These are phyloP conservation scores for Haliclona indistincta DNA, from an alignment of 37 sponge, comb jelly and placozoan genomes.

Conservation along the genomic window DNA sequence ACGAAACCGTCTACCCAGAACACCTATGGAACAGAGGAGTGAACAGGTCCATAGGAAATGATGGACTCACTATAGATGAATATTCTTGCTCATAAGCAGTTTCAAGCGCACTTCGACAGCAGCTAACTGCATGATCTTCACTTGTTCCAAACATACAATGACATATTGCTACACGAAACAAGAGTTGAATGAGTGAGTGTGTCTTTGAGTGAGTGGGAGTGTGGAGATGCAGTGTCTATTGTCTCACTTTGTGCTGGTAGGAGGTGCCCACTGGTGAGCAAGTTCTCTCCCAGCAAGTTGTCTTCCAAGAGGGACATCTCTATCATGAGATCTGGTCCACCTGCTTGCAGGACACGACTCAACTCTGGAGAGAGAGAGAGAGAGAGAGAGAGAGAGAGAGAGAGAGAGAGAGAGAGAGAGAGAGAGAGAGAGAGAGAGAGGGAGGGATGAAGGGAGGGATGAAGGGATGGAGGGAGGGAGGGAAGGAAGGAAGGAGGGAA, in stretches of 20 bases:
- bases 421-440: conserved; percentile 1
- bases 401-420: conserved; percentile 8
- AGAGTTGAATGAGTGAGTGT: too few relatives aligned
- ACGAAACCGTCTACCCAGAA: conserved; percentile 70
- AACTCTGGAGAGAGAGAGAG: too few relatives aligned
- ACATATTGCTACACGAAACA: conserved; percentile 27
- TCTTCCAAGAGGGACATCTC: conserved; percentile 46
- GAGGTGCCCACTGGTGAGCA: conserved; percentile 49
- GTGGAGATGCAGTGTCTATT: neutral
- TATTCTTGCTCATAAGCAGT: conserved; percentile 7
- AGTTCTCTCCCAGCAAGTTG: conserved; percentile 46
- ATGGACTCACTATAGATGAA: conserved; percentile 8
- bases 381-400: neutral
- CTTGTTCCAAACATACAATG: conserved; percentile 55
- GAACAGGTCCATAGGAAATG: neutral
- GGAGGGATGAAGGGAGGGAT: too few relatives aligned
- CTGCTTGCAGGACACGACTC: neutral
- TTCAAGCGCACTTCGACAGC: conserved; percentile 30
- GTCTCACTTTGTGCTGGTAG: conserved; percentile 40
- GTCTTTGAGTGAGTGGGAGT: too few relatives aligned
- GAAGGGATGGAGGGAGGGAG: too few relatives aligned
- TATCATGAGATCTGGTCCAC: conserved; percentile 4
- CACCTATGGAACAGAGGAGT: neutral
- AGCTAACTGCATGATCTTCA: conserved; percentile 37
- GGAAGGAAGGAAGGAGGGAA: neutral